phyloP scores from a whole-genome alignment of 2,113 vertebrate genomes.

The Lycaon pictus region DNA sequence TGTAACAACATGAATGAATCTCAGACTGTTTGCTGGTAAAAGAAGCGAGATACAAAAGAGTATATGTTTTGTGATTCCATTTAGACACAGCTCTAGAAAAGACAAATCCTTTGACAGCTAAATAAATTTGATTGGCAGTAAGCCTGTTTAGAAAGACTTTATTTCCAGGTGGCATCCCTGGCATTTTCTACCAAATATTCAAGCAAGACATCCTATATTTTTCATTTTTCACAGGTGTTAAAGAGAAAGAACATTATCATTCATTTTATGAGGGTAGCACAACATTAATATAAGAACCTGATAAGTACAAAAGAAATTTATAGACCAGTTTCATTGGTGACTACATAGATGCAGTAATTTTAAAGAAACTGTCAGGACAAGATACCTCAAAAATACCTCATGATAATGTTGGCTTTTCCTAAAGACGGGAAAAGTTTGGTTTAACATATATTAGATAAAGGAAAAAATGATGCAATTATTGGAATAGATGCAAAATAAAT shows the following conservation, averaged over 20 bases:
- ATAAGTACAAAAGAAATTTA: neutral
- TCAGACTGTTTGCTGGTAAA: neutral
- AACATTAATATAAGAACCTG: neutral
- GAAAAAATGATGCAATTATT: neutral
- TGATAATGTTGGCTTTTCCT: neutral
- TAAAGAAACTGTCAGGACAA: neutral
- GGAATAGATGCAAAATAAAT: constrained; percentile 31
- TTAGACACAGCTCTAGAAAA: neutral
- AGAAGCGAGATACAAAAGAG: neutral
- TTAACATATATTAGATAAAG: neutral
- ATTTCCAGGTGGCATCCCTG: neutral
- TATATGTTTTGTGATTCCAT: neutral
- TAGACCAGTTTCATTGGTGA: neutral
- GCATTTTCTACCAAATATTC: neutral
- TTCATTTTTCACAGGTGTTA: neutral
- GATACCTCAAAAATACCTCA: neutral
- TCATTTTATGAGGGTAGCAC: neutral
- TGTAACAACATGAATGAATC: neutral
- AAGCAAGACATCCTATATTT: neutral
- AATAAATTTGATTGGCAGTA: neutral
- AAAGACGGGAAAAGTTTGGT: neutral
- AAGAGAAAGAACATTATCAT: neutral
- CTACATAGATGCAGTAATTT: neutral
- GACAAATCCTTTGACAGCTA: neutral
- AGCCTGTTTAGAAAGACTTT: neutral